Evolutionary conservation across 2,888 invertebrate species (phyloP).

Genomic region (Pandemis corylana): DNA sequence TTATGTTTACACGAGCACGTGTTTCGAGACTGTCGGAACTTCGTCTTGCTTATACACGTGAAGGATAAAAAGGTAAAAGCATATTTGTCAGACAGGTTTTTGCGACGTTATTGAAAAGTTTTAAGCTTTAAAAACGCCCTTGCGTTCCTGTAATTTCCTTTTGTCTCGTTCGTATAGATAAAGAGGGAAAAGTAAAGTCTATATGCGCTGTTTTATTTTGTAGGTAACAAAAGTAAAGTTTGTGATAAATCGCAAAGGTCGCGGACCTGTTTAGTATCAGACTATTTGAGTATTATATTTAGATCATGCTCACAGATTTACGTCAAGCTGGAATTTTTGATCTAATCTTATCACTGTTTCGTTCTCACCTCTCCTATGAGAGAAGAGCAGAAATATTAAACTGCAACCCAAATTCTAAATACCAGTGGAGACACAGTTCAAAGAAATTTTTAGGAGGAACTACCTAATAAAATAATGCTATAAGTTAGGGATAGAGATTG

Average conservation of each 20-base stretch:
- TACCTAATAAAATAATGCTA: no score
- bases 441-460: background rate
- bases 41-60: slow-evolving; percentile 15
- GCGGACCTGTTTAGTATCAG: slow-evolving; percentile 3
- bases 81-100: background rate
- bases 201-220: background rate
- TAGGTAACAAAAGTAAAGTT: background rate
- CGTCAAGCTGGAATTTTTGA: slow-evolving; percentile 8
- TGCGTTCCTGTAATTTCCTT: background rate
- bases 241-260: background rate
- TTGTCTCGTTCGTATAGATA: background rate
- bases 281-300: slow-evolving; percentile 16
- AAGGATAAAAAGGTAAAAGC: slow-evolving; percentile 1
- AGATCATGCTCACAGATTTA: slow-evolving; percentile 20
- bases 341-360: slow-evolving; percentile 10
- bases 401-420: background rate
- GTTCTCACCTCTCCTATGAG: background rate
- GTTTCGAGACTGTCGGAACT: slow-evolving; percentile 31
- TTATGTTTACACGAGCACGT: slow-evolving; percentile 38
- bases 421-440: slow-evolving; percentile 3
- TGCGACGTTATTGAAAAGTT: background rate
- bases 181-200: background rate
- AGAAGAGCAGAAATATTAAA: background rate
- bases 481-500: background rate
- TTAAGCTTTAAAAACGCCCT: background rate